Percentiles rank a stretch among this genome's conserved stretches.
Conservation (phyloP, 2,888 invertebrate genomes). For the Platyscelio sp. region DNA sequence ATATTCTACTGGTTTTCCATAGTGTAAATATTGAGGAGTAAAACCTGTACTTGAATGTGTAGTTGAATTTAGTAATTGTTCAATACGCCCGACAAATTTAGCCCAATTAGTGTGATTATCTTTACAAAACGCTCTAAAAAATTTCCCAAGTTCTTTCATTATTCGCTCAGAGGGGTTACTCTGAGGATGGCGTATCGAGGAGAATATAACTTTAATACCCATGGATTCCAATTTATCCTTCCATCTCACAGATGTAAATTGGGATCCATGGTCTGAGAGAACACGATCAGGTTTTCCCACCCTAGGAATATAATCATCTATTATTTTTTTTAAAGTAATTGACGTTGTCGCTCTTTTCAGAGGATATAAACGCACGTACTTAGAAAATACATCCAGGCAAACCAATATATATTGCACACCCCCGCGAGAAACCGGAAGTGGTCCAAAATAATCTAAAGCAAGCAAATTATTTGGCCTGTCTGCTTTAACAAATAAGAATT, state of each 20-base stretch:
- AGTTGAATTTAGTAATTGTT: neutral
- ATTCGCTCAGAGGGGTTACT: constrained; percentile 28
- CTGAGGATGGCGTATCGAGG: constrained; percentile 11
- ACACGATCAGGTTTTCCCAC: neutral
- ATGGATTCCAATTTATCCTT: neutral
- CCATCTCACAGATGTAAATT: constrained; percentile 1
- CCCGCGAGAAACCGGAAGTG: neutral
- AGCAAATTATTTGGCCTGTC: neutral
- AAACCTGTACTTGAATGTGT: neutral
- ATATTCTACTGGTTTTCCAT: neutral
- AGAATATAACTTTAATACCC: constrained; percentile 6
- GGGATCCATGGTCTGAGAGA: constrained; percentile 13
- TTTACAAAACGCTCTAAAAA: neutral
- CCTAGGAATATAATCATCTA: neutral
- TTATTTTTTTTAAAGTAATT: neutral
- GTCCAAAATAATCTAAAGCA: constrained; percentile 1
- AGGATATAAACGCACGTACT: neutral
- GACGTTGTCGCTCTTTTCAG: neutral
- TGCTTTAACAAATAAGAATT: neutral
- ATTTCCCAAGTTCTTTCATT: constrained; percentile 6
- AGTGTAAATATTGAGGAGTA: too few relatives aligned
- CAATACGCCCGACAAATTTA: neutral
- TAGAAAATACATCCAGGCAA: constrained; percentile 2
- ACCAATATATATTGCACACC: constrained; percentile 10
- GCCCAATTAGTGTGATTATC: neutral